Base-by-base conservation (phyloP, 2,113 vertebrate species). In the Phasianus colchicus region DNA sequence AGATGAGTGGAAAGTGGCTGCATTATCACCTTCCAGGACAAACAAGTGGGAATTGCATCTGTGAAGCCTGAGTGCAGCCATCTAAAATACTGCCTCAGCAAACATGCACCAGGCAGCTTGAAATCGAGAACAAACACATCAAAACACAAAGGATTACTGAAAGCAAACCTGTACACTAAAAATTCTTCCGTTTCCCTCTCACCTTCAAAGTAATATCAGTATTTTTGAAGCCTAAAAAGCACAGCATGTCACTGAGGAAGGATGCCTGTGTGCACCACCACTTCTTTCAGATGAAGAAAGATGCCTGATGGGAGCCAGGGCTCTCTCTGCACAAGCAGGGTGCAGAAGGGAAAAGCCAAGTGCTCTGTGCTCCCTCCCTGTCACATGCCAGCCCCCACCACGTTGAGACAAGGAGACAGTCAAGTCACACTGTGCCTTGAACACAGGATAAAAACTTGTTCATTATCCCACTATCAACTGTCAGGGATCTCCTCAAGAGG, bases 301-400 rank as follows among this genome's bases (percentile, higher is more conserved):
- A 30, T 3, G 27, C 16, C 34, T 4, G 45, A 66, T 40, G n/a
- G 83, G 82, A 47, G 48, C 9, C 55, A 50, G 75, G 42, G 48
- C 63, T 72, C 63, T 12, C 66, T 48, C 48, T 57, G 58, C 48
- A 73, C 43, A 24, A 76, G 48, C 48, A 58, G 69, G 54, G 7
- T 27, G 64, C 80, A 42, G 79, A 40, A 88, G 79, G 73, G 69
- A 91, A 80, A 89, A 40, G 63, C 71, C 50, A 32, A 55, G 73
- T 63, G 47, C 27, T 38, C 36, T 58, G 19, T 3, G 11, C 36
- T 52, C 29, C 43, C 21, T 61, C 40, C 67, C 13, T 30, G 65
- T 63, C 61, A 42, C 50, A 43, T 15, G 3, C 29, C 43, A 79
- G 11, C 5, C 5, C 36, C 45, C 69, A 14, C 1, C 0, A 0